phyloP scores from a whole-genome alignment of 2,888 invertebrate genomes.

The Cyrtodaria siliqua region DNA sequence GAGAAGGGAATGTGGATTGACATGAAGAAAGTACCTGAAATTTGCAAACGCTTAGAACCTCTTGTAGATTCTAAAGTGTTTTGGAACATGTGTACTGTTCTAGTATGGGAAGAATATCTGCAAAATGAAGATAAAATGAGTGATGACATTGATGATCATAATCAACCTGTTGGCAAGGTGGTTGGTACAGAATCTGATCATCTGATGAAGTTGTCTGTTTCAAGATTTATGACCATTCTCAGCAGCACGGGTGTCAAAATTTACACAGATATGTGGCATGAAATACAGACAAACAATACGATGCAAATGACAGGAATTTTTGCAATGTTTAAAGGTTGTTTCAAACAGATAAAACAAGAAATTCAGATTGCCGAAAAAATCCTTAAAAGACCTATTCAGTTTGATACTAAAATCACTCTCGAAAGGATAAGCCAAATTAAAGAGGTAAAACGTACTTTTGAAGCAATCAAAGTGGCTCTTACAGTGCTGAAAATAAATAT shows the following conservation, averaged over 20 bases:
- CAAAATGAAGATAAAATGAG: neutral
- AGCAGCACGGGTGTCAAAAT: neutral
- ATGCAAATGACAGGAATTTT: constrained; percentile 16
- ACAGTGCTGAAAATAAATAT: neutral
- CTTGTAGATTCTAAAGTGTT: constrained; percentile 13
- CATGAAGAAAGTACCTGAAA: neutral
- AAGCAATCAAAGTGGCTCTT: constrained; percentile 1
- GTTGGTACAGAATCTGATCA: no score
- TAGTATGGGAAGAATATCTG: neutral
- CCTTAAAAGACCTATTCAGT: neutral
- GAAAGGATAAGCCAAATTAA: neutral
- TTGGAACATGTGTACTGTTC: constrained; percentile 10
- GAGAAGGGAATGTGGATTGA: neutral
- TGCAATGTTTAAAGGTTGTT: constrained; percentile 7
- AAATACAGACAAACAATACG: constrained; percentile 22
- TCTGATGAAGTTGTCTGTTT: no score
- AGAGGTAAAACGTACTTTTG: neutral
- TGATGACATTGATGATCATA: neutral
- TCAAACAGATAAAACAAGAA: constrained; percentile 30
- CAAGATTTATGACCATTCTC: neutral
- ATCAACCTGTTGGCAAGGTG: no score
- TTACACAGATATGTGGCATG: constrained; percentile 44
- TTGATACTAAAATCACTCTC: neutral
- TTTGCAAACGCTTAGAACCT: neutral
- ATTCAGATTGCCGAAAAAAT: constrained; percentile 18